phyloP scores from a whole-genome alignment of 2,797 vertebrate genomes.

The Tangara arthus region DNA sequence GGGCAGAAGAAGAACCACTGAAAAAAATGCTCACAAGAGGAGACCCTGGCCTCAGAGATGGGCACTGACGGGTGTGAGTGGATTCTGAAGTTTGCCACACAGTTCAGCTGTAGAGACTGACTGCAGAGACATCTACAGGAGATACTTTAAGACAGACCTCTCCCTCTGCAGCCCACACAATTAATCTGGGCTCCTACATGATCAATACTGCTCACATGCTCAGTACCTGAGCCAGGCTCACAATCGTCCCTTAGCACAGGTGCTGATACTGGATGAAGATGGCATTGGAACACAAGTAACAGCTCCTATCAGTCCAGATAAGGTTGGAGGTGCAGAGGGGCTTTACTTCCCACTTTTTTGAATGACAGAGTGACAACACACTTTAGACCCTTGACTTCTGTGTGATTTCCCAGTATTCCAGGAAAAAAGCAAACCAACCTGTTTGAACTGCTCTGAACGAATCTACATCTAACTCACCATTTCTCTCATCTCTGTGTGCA shows the following conservation, averaged over 20 bases:
- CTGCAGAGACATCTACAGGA: background rate
- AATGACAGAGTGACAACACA: background rate
- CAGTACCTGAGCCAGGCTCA: background rate
- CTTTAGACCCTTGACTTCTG: background rate
- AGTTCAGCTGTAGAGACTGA: background rate
- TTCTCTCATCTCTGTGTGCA: rapidly evolving
- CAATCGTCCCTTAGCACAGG: background rate
- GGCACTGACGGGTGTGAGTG: background rate
- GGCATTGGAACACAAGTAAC: background rate
- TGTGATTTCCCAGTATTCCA: background rate
- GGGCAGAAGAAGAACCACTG: background rate
- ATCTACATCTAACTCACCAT: rapidly evolving
- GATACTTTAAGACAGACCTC: background rate
- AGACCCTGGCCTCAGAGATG: background rate
- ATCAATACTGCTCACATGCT: rapidly evolving
- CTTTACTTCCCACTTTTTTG: background rate
- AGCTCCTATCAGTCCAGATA: background rate
- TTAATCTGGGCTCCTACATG: background rate
- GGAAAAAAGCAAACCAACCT: background rate
- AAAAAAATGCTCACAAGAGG: background rate
- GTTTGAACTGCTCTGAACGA: background rate
- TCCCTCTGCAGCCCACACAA: background rate
- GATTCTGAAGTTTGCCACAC: background rate
- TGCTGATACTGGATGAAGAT: background rate
- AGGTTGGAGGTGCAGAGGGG: rapidly evolving